Base-by-base conservation (phyloP, 2,888 invertebrate genomes). In the Dynastes grantii region DNA sequence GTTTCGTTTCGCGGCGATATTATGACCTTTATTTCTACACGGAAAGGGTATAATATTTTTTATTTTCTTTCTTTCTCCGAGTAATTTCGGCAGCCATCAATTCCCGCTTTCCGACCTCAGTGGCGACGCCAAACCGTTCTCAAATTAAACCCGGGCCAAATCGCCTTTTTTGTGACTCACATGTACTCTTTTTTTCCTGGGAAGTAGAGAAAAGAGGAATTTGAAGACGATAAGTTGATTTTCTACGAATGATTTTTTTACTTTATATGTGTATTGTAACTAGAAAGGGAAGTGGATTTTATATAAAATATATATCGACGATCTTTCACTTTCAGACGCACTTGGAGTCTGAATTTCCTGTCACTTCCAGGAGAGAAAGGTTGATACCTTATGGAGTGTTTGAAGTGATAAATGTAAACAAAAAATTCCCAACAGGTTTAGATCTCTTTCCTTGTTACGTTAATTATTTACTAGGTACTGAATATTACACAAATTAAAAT, bases 241-340 rank as follows among this genome's bases (percentile, higher is more conserved):
- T 68, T 51, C 51, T 51, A 68, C 68, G 68, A 68, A 68, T 68
- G 68, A 68, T 68, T 68, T 68, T 68, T 68, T 51, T 68, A 68
- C 68, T 68, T 68, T 51, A 68, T 68, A 68, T n/a, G 63, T 32
- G 63, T 68, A 68, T 68, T 68, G 51, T 51, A 51, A 13, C 68
- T 29, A 51, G 29, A 29, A 29, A 27, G 53, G n/a, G 45, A 51
- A 51, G 51, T 51, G 68, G 68, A 68, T 68, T 68, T 68, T 68
- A 68, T 68, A 68, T 53, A 68, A 68, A 68, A 68, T 68, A 65
- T 65, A 65, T 65, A 68, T 51, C n/a, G 63, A 29, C 53, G 68
- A 68, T 68, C 51, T 68, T 68, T 68, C 68, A 68, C 68, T 4
- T 51, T 68, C 51, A 68, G 51, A 3, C 49, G 51, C 68, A 68